phyloP scores from a whole-genome alignment of 2,888 invertebrate genomes.

The Patella depressa region DNA sequence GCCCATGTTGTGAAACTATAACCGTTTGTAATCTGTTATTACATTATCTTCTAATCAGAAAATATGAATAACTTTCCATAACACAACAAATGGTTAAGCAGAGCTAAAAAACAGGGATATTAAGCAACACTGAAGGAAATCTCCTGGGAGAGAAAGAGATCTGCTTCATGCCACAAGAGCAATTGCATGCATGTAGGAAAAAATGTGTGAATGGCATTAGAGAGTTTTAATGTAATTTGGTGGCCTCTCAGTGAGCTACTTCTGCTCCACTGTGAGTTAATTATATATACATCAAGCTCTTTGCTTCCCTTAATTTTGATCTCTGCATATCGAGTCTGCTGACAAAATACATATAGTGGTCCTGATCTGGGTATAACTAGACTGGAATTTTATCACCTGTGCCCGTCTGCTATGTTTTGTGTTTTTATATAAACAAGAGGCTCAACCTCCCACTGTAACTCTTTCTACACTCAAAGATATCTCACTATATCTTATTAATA shows the following conservation, averaged over 20 bases:
- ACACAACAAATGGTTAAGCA: no score
- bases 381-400: constrained; percentile 9
- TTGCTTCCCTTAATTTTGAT: not conserved
- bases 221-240: not conserved
- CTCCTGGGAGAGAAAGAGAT: no score
- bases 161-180: not conserved
- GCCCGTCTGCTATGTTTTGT: not conserved
- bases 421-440: not conserved
- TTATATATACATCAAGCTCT: constrained; percentile 8
- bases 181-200: not conserved
- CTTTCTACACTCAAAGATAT: no score
- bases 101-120: no score
- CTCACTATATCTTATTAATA: no score
- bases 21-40: no score
- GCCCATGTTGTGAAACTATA: no score
- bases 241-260: no score
- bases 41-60: no score
- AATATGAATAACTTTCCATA: no score
- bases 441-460: no score
- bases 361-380: not conserved
- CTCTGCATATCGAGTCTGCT: not conserved
- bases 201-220: not conserved
- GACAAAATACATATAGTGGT: not conserved
- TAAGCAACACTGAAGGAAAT: no score
- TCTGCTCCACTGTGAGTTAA: not conserved